phyloP scores from a whole-genome alignment of 1,140 invertebrate species.

The Neodiprion fabricii region DNA sequence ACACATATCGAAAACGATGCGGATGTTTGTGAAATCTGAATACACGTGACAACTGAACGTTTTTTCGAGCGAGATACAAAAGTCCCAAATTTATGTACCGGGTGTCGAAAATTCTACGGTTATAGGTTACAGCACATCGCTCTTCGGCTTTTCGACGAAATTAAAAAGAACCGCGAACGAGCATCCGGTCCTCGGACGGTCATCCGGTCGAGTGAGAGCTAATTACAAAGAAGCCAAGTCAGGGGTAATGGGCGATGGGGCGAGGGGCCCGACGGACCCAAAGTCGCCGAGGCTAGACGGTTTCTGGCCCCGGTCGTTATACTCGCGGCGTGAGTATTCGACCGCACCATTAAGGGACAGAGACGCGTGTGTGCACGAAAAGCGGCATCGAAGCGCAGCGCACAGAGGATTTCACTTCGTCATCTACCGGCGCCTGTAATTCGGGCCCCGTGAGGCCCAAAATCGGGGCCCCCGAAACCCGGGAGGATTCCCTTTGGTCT shows the following conservation, averaged over 20 bases:
- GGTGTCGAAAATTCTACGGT: too few species aligned
- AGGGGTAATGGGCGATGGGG: neutral
- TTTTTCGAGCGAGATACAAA: too few species aligned
- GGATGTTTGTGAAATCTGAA: too few species aligned
- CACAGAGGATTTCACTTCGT: slow-evolving; percentile 35
- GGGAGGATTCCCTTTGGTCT: neutral
- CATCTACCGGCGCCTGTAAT: slow-evolving; percentile 48
- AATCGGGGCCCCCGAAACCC: neutral
- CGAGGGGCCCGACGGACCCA: too few species aligned
- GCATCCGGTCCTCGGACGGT: neutral
- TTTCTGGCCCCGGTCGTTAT: neutral
- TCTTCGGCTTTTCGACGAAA: neutral
- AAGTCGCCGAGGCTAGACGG: neutral
- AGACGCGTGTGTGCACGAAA: slow-evolving; percentile 1
- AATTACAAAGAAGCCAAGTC: neutral
- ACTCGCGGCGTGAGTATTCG: neutral
- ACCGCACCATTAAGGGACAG: neutral
- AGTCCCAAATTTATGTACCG: too few species aligned
- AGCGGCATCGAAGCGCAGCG: slow-evolving; percentile 28
- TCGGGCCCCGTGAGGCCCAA: slow-evolving; percentile 21
- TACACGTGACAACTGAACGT: too few species aligned
- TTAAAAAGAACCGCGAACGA: neutral
- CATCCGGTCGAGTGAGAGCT: slow-evolving; percentile 1
- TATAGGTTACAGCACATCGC: too few species aligned
- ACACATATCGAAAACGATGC: too few species aligned